Conservation (phyloP, 2,888 invertebrate species). For the Caenorhabditis sp. region DNA sequence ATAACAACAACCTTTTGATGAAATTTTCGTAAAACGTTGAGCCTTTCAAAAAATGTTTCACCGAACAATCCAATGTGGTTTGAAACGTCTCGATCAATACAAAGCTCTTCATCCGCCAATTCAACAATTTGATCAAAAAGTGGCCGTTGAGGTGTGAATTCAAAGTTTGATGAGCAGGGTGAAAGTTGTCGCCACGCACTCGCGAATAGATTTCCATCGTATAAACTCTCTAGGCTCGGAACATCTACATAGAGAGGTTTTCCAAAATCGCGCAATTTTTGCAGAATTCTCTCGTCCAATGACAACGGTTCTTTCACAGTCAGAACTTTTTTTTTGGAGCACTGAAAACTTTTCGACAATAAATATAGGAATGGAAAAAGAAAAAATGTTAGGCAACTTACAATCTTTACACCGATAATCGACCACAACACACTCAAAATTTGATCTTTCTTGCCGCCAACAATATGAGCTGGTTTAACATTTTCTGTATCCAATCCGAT, state of each 20-base stretch:
- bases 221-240: conserved; percentile 15
- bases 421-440: conserved; percentile 41
- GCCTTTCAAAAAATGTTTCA: not conserved
- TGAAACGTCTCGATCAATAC: not conserved
- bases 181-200: conserved; percentile 7
- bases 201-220: conserved; percentile 13
- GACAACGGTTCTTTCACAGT: not conserved
- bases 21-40: not conserved
- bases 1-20: not conserved
- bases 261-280: conserved; percentile 12
- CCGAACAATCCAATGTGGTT: not conserved
- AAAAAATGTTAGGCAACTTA: not conserved
- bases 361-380: not conserved
- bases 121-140: not conserved
- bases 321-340: not conserved
- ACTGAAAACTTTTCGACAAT: too few species aligned
- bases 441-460: conserved; percentile 38
- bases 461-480: conserved; percentile 20
- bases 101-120: not conserved
- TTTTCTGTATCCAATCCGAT: conserved; percentile 17
- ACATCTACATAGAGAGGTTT: conserved; percentile 14
- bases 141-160: not conserved
- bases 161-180: not conserved
- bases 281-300: conserved; percentile 15
- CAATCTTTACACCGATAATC: conserved; percentile 42